Conservation (phyloP, 2,888 invertebrate genomes). For the Drosophila engyochracea region DNA sequence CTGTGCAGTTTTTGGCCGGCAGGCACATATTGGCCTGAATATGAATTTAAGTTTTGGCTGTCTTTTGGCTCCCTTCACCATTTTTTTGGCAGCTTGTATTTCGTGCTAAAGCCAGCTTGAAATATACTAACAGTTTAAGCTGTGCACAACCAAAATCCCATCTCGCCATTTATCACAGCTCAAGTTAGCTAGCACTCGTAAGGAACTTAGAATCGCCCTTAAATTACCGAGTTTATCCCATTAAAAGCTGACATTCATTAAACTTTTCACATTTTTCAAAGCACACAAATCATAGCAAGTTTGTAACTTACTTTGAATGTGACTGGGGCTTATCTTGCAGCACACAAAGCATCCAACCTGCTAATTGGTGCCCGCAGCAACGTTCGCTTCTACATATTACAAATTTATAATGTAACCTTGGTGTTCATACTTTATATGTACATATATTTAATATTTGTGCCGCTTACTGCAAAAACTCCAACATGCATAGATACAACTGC, state of each 20-base stretch:
- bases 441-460: background rate
- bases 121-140: background rate
- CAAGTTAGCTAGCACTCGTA: constrained; percentile 21
- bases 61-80: background rate
- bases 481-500: no score
- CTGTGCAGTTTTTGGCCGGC: constrained; percentile 36
- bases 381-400: background rate
- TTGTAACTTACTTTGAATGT: constrained; percentile 32
- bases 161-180: constrained; percentile 18
- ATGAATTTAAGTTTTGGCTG: constrained; percentile 31
- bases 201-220: constrained; percentile 16
- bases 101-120: background rate
- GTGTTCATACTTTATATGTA: constrained; percentile 17
- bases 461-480: background rate
- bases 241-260: constrained; percentile 35
- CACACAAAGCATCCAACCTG: constrained; percentile 30
- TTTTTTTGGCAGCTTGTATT: background rate
- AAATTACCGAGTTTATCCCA: constrained; percentile 20
- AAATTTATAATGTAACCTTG: constrained; percentile 19
- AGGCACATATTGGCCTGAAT: constrained; percentile 26
- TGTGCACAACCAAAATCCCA: constrained; percentile 4
- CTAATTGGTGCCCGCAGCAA: constrained; percentile 60
- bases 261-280: constrained; percentile 52
- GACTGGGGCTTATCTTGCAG: constrained; percentile 45
- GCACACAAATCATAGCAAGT: constrained; percentile 34